Evolutionary conservation across 1,140 invertebrate species (phyloP), one percentile per base, ranked within the genome.

Genomic region (Sarcophaga bullata): DNA sequence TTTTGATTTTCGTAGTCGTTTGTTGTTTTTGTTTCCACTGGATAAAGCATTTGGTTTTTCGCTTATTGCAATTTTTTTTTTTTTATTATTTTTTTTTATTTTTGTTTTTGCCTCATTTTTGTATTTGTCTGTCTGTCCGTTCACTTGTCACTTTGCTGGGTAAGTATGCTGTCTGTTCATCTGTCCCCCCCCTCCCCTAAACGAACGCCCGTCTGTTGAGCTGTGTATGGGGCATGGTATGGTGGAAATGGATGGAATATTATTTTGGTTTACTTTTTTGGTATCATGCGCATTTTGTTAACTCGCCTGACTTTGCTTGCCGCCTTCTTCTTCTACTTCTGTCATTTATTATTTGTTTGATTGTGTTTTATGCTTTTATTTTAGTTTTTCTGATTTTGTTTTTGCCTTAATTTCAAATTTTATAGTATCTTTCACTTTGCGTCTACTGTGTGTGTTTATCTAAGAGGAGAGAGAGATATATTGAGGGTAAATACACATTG

Each of bases 261-360:
- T 68, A 68, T 68, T 68, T 68, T 52, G 50, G 50, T 13, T 37
- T 37, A 37, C 25, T 37, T 37, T 68, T 68, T 68, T 68, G 62
- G 62, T 68, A 68, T 68, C 62, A 68, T 68, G 62, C 62, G 62
- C 62, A 68, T 68, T 68, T 68, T 68, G 62, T 68, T 37, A 37
- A 37, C 25, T 37, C 25, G 25, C 25, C 25, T 37, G 25, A 37
- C 25, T 37, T 37, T 37, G 25, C 25, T 68, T 68, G 62, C n/a
- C n/a, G 17, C 62, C 19, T 68, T 13, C n/a, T 58, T 58, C n/a
- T 15, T n/a, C 13, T 4, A 15, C n/a, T 58, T 13, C 13, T 58
- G 54, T 58, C 25, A 37, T 13, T 58, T 58, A 58, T 58, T n/a
- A 15, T 58, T 58, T n/a, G n/a, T 58, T 58, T n/a, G 54, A 58